Conservation (phyloP, 1,140 invertebrate genomes). For the Lutraria rhynchaena region DNA sequence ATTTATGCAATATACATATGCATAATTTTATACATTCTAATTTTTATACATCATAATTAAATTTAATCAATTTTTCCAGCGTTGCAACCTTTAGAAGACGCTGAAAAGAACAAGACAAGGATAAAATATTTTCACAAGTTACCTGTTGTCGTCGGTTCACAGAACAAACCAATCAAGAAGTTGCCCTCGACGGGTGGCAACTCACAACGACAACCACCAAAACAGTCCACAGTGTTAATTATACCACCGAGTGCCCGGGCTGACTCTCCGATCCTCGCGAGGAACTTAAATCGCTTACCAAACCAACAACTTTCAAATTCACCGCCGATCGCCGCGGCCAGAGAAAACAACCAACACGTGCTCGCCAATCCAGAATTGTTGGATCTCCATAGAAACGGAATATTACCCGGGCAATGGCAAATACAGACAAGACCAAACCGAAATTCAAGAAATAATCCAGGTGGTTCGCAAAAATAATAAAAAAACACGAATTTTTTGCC, state of each 20-base stretch:
- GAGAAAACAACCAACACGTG: neutral
- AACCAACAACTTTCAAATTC: neutral
- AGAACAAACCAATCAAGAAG: neutral
- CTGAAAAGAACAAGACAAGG: constrained; percentile 31
- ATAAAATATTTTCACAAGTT: constrained; percentile 37
- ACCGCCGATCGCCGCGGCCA: neutral
- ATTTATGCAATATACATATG: neutral
- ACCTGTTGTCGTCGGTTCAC: constrained; percentile 13
- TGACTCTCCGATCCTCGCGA: constrained; percentile 24
- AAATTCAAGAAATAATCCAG: no score
- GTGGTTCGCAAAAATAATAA: no score
- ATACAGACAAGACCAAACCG: constrained; percentile 27
- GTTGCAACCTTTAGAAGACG: constrained; percentile 40
- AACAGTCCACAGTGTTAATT: constrained; percentile 32
- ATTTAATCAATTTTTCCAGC: constrained; percentile 43
- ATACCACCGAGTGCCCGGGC: constrained; percentile 1
- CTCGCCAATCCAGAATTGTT: constrained; percentile 27
- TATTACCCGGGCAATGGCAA: constrained; percentile 38
- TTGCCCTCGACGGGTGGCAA: neutral
- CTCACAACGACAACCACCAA: neutral
- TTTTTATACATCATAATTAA: neutral
- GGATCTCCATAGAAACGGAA: constrained; percentile 25
- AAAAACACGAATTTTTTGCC: no score
- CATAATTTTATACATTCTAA: neutral
- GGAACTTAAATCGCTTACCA: constrained; percentile 12